Evolutionary conservation across 2,888 invertebrate genomes (phyloP).

Genomic region (Leptogaster cylindrica): DNA sequence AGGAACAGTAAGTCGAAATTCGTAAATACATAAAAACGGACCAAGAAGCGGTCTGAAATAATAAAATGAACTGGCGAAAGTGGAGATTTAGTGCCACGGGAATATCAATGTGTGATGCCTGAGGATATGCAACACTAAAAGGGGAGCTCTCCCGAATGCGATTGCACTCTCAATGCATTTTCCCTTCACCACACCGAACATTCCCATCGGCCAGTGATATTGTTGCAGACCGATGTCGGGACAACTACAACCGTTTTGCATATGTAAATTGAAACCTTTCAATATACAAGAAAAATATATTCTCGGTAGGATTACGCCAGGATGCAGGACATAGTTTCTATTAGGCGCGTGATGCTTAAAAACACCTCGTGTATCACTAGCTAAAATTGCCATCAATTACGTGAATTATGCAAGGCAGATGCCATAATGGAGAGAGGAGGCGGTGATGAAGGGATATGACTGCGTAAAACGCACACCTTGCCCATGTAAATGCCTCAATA

Average conservation of each 20-base stretch:
- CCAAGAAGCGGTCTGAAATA: slow-evolving; percentile 19
- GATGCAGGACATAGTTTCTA: too few species aligned
- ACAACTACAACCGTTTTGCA: slow-evolving; percentile 7
- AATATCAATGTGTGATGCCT: slow-evolving; percentile 19
- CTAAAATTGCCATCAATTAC: too few species aligned
- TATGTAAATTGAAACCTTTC: slow-evolving; percentile 9
- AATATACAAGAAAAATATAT: slow-evolving; percentile 18
- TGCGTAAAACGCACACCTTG: too few species aligned
- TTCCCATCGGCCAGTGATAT: too few species aligned
- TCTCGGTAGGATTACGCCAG: too few species aligned
- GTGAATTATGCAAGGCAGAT: too few species aligned
- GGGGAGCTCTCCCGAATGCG: slow-evolving; percentile 10
- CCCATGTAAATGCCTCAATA: too few species aligned
- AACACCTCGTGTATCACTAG: too few species aligned
- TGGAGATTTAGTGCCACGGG: slow-evolving; percentile 16
- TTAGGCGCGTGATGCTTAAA: too few species aligned
- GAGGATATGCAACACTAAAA: slow-evolving; percentile 1
- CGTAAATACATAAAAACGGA: slow-evolving; percentile 23
- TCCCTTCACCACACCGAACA: too few species aligned
- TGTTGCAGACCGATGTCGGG: neutral
- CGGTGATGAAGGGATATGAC: too few species aligned
- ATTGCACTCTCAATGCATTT: neutral
- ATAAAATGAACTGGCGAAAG: slow-evolving; percentile 27
- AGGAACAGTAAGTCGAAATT: slow-evolving; percentile 10
- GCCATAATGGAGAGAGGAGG: too few species aligned